These are phyloP conservation scores for Hoplostethus mediterraneus DNA, from an alignment of 2,797 vertebrate genomes.

Conservation along the genomic window DNA sequence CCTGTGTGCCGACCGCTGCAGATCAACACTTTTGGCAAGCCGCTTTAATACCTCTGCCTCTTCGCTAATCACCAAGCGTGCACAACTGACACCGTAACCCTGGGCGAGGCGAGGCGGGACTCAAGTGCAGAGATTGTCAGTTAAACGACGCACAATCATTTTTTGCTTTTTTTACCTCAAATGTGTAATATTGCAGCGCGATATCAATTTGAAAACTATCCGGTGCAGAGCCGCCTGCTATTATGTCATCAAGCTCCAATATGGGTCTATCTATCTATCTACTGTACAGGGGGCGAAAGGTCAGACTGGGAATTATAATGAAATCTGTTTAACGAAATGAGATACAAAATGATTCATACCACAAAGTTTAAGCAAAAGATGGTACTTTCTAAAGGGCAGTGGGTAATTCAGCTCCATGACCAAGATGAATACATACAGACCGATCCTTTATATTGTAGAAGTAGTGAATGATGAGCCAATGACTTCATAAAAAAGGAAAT, in stretches of 20 bases:
- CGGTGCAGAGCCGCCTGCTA: not conserved
- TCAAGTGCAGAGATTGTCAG: slow-evolving; percentile 24
- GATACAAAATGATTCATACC: slow-evolving; percentile 24
- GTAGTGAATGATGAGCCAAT: no score
- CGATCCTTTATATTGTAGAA: no score
- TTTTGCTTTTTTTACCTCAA: slow-evolving; percentile 10
- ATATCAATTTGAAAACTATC: not conserved
- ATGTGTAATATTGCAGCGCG: slow-evolving; percentile 7
- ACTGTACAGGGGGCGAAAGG: slow-evolving; percentile 14
- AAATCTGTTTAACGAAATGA: slow-evolving; percentile 33
- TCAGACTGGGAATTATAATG: slow-evolving; percentile 1
- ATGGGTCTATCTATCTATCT: no score
- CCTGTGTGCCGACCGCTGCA: slow-evolving; percentile 63
- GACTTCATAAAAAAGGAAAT: no score
- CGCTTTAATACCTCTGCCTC: slow-evolving; percentile 39
- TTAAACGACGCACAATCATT: slow-evolving; percentile 24
- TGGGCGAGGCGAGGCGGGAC: slow-evolving; percentile 35
- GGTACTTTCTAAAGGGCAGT: slow-evolving; percentile 19
- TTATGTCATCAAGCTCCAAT: not conserved
- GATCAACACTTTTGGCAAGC: slow-evolving; percentile 67
- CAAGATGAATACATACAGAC: no score
- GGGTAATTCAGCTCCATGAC: no score
- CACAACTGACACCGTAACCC: slow-evolving; percentile 60
- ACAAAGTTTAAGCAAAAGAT: slow-evolving; percentile 11
- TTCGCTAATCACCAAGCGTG: slow-evolving; percentile 52